Evolutionary conservation across 2,113 vertebrate species (phyloP).

Genomic region (Rhabdomys dilectus): DNA sequence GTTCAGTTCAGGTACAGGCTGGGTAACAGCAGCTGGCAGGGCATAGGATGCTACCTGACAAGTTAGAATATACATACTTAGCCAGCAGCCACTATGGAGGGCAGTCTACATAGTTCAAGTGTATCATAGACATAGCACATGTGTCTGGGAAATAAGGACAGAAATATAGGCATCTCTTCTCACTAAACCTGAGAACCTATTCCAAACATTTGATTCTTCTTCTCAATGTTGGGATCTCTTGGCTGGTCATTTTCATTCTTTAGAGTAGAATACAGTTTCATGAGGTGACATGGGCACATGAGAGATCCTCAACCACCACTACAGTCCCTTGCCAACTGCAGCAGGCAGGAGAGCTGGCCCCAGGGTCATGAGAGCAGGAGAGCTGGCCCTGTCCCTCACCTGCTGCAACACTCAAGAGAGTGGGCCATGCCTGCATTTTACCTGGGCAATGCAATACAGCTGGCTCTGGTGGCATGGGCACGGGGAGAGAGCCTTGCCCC

Average conservation of each 20-base stretch:
- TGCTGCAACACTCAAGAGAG: background rate
- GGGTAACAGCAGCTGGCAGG: background rate
- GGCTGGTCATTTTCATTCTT: background rate
- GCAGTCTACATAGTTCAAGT: background rate
- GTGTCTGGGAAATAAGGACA: background rate
- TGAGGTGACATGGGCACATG: background rate
- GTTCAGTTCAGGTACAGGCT: background rate
- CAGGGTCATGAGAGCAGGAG: background rate
- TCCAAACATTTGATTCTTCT: background rate
- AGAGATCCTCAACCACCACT: background rate
- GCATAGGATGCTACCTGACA: background rate
- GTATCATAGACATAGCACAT: background rate
- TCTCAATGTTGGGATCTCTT: background rate
- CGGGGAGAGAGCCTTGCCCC: too few species aligned
- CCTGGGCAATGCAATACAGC: background rate
- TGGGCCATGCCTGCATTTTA: background rate
- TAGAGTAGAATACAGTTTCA: background rate
- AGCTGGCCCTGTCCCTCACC: background rate
- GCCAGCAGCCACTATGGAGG: background rate
- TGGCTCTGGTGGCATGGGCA: background rate
- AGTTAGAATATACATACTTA: background rate
- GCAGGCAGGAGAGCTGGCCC: background rate
- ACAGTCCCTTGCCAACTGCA: background rate
- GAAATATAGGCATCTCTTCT: background rate
- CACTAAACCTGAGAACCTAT: background rate